phyloP scores from a whole-genome alignment of 2,113 vertebrate species.

The Circaetus gallicus region DNA sequence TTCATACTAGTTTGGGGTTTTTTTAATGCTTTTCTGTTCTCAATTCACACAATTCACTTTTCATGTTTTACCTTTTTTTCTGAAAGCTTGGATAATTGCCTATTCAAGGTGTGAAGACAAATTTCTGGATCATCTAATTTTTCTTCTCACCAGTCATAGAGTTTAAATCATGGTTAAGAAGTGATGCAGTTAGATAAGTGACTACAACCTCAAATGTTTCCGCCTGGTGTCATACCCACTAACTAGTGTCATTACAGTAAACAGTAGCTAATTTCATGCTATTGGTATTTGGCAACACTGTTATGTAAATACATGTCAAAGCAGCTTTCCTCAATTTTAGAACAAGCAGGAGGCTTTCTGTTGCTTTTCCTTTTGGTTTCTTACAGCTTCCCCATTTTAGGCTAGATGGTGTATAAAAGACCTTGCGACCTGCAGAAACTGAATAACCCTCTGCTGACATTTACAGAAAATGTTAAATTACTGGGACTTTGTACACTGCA shows the following conservation, averaged over 20 bases:
- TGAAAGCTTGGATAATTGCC: not conserved
- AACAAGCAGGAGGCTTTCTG: not conserved
- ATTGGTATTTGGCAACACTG: not conserved
- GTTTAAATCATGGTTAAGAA: not conserved
- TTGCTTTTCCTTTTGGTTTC: not conserved
- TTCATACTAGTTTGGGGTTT: not conserved
- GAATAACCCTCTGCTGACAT: conserved; percentile 47
- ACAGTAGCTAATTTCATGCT: not conserved
- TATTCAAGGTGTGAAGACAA: not conserved
- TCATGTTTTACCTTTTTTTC: not conserved
- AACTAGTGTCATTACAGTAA: not conserved
- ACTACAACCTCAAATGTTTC: not conserved
- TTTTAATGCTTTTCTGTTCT: not conserved
- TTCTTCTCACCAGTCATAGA: not conserved
- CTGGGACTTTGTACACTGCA: not conserved
- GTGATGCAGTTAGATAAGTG: not conserved
- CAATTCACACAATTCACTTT: too few species aligned
- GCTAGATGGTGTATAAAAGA: not conserved
- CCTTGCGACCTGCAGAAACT: not conserved
- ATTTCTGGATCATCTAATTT: not conserved
- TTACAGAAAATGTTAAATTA: conserved; percentile 64
- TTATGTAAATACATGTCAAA: not conserved
- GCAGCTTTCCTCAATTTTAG: not conserved
- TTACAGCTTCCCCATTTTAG: not conserved
- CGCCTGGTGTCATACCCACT: not conserved